Evolutionary conservation across 2,797 vertebrate genomes (phyloP).

Genomic region (Lates japonicus): DNA sequence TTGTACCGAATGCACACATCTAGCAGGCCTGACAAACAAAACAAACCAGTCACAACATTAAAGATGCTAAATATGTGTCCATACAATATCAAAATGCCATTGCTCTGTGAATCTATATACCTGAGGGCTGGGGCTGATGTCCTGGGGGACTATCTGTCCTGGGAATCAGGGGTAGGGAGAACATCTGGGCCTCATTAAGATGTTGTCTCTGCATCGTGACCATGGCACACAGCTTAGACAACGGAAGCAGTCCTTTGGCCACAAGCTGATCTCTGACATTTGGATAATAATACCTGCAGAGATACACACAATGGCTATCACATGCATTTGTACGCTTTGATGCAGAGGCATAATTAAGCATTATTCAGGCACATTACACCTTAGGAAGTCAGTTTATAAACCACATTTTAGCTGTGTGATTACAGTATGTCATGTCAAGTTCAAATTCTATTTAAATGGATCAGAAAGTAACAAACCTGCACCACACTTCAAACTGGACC

Average conservation of each 20-base stretch:
- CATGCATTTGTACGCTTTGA: not conserved
- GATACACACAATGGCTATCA: not conserved
- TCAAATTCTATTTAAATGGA: too few species aligned
- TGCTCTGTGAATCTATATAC: constrained; percentile 75
- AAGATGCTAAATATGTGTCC: not conserved
- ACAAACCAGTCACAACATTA: not conserved
- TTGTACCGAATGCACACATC: constrained; percentile 92
- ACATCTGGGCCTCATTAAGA: constrained; percentile 88
- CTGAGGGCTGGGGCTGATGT: constrained; percentile 85
- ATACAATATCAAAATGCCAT: not conserved
- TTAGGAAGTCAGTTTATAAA: not conserved
- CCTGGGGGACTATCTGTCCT: constrained; percentile 77
- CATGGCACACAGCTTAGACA: constrained; percentile 95
- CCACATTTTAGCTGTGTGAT: constrained; percentile 11
- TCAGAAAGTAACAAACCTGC: constrained; percentile 86
- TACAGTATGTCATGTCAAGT: not conserved
- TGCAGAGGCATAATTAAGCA: not conserved
- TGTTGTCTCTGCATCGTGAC: constrained; percentile 91
- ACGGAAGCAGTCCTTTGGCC: constrained; percentile 90
- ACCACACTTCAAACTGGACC: constrained; percentile 97
- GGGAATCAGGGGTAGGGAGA: constrained; percentile 91
- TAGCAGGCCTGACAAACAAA: constrained; percentile 87
- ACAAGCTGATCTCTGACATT: constrained; percentile 97
- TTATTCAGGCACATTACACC: not conserved
- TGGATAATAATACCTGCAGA: constrained; percentile 96